Conservation (phyloP, 2,113 vertebrate genomes). For the Phylloscopus trochiloides region DNA sequence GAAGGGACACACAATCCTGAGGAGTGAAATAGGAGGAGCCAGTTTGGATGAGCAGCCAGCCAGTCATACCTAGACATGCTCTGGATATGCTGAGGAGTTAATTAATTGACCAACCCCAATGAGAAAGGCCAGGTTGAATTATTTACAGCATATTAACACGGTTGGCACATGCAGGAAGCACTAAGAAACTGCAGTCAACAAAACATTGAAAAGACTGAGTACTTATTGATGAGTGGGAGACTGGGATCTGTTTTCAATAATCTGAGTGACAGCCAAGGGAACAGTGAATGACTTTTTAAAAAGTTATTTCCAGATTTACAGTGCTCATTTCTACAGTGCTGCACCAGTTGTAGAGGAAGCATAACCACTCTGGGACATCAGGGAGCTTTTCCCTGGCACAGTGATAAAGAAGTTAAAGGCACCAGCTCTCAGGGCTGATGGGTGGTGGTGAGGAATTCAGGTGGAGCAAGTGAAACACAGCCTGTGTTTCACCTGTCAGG, state of each 20-base stretch:
- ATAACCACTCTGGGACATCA: not conserved
- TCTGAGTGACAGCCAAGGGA: conserved; percentile 10
- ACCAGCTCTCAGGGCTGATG: not conserved
- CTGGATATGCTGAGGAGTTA: not conserved
- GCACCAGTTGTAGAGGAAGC: not conserved
- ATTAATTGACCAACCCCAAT: not conserved
- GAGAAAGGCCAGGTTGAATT: not conserved
- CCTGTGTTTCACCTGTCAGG: no score
- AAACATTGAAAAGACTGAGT: not conserved
- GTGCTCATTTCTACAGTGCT: not conserved
- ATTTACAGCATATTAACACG: not conserved
- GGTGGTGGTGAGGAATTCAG: not conserved
- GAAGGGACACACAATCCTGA: not conserved
- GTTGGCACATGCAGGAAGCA: not conserved
- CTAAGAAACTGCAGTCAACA: not conserved
- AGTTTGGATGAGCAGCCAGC: not conserved
- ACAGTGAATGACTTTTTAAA: not conserved
- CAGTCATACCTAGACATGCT: rapidly evolving
- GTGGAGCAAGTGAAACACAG: not conserved
- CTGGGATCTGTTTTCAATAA: conserved; percentile 40
- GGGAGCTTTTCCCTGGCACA: not conserved
- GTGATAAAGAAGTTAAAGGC: not conserved
- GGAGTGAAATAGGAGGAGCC: not conserved
- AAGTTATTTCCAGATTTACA: conserved; percentile 16
- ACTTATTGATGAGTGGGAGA: not conserved